Evolutionary conservation across 2,797 vertebrate genomes (phyloP).

Genomic region (Danio choprae): DNA sequence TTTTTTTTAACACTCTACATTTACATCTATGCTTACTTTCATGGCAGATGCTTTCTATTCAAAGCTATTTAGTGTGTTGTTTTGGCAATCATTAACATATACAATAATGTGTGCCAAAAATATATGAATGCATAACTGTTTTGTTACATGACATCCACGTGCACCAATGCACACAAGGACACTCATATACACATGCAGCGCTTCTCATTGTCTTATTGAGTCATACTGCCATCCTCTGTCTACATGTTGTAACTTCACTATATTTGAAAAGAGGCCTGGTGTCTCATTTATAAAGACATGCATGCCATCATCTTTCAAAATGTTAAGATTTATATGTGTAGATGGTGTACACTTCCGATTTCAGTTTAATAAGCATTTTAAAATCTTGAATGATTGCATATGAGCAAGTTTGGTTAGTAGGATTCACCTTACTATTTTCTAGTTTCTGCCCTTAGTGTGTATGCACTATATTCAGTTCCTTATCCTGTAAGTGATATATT

Average conservation of each 20-base stretch:
- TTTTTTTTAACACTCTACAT: background rate
- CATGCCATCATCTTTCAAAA: background rate
- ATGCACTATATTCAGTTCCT: background rate
- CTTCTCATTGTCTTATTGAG: constrained; percentile 32
- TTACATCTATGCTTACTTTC: background rate
- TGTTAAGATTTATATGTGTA: background rate
- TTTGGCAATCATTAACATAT: background rate
- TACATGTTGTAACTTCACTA: constrained; percentile 53
- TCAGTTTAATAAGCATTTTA: background rate
- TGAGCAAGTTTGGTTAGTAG: background rate
- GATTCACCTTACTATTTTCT: background rate
- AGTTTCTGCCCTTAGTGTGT: background rate
- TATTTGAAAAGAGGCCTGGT: constrained; percentile 12
- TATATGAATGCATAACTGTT: constrained; percentile 20
- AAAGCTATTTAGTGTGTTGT: background rate
- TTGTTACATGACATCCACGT: constrained; percentile 29
- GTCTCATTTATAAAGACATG: background rate
- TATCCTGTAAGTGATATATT: background rate
- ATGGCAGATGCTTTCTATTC: constrained; percentile 1
- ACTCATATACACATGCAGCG: constrained; percentile 10
- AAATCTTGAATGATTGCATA: background rate
- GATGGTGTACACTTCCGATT: no score
- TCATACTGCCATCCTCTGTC: constrained; percentile 71
- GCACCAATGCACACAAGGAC: constrained; percentile 13
- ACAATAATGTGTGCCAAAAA: constrained; percentile 4